Base-by-base conservation (phyloP, 1,140 invertebrate genomes). In the Hycleus cichorii region DNA sequence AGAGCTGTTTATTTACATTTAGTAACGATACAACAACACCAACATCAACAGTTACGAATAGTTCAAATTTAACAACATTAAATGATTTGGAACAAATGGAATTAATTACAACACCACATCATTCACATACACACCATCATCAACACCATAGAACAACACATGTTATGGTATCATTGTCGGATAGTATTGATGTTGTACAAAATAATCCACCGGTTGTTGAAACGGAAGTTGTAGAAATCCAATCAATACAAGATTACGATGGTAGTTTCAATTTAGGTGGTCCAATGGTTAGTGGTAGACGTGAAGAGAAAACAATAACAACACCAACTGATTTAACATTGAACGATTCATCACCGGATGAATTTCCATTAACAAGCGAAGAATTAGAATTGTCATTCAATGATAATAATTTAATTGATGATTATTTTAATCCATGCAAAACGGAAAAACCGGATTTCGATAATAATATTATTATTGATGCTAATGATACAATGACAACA, bases 381-480 rank as follows among this genome's bases (percentile, higher is more conserved):
- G 32, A 32, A 32, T 32, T 42, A 38, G 4, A n/a, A 12, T 11
- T 53, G 9, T 45, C 51, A 5, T 53, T 53, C 11, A 53, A 45
- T 38, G 51, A 45, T 11, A 53, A 53, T 45, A 53, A 53, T 53
- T 53, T 46, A 32, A 53, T 53, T 4, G 51, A 53, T 38, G 51
- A 53, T 38, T 46, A 53, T 53, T 32, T 53, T n/a, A 12, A 39
- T 6, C 51, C 51, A 11, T 53, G 42, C 18, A 53, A 53, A 38
- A 53, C 44, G 27, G 50, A 52, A 25, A 53, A 53, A 38, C 42
- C 51, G 4, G 51, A 53, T 53, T 53, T 45, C 46, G 42, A 53
- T 32, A 43, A 12, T 32, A 32, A 32, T 49, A 49, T 49, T 10
- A 49, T 49, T 11, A 43, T 44, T 44, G 50, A 52, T 24, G 2